phyloP scores from a whole-genome alignment of 2,888 invertebrate genomes.

The Chymomyza fuscimana region DNA sequence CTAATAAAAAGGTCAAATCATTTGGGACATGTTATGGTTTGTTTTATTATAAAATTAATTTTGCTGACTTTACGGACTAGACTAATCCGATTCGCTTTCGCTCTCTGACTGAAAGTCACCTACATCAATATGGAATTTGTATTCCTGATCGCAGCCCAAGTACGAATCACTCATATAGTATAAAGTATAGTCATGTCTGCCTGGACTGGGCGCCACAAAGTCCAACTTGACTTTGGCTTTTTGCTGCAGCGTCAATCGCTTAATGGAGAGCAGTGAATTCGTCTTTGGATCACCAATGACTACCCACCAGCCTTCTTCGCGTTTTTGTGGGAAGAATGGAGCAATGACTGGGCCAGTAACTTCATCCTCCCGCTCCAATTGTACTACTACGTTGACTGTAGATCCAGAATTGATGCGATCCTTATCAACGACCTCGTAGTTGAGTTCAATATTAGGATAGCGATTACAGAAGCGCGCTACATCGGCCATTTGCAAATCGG shows the following conservation, averaged over 20 bases:
- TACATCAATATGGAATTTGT: slow-evolving; percentile 93
- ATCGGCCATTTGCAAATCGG: slow-evolving; percentile 95
- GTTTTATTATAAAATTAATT: slow-evolving; percentile 18
- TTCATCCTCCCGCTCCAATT: slow-evolving; percentile 97
- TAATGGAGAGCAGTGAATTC: slow-evolving; percentile 97
- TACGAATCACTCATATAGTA: slow-evolving; percentile 99
- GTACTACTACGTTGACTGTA: slow-evolving; percentile 93
- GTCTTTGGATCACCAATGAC: slow-evolving; percentile 97
- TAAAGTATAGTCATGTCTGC: slow-evolving; percentile 93
- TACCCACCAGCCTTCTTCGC: slow-evolving; percentile 98
- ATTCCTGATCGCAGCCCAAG: slow-evolving; percentile 99
- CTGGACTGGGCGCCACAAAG: slow-evolving; percentile 94
- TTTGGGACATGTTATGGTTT: background rate
- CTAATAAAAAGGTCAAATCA: background rate
- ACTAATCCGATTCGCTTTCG: slow-evolving; percentile 82
- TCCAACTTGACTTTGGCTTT: slow-evolving; percentile 88
- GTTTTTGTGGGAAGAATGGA: slow-evolving; percentile 97
- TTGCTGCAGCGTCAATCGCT: slow-evolving; percentile 95
- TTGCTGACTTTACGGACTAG: background rate
- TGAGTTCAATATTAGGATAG: slow-evolving; percentile 98
- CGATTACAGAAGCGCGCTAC: slow-evolving; percentile 99
- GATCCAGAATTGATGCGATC: slow-evolving; percentile 90
- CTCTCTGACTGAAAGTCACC: slow-evolving; percentile 87
- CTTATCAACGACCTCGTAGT: slow-evolving; percentile 92
- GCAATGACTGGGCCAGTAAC: slow-evolving; percentile 98